Percentiles rank a stretch among this genome's conserved stretches.
Evolutionary conservation across 2,113 vertebrate species (phyloP).

Genomic region (Rhadina sibilatrix): DNA sequence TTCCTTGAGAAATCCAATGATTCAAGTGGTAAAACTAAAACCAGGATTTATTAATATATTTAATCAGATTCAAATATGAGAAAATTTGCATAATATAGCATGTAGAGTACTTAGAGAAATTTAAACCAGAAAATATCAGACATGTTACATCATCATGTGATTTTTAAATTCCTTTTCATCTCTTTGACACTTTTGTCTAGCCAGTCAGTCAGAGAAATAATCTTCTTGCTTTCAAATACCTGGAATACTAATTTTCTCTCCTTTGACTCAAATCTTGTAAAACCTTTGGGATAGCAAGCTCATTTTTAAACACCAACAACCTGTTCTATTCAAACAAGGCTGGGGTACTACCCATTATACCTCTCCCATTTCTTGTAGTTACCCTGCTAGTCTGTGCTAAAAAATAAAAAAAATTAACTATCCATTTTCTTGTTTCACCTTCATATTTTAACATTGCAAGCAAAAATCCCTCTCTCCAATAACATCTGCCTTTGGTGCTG

Average conservation of each 20-base stretch:
- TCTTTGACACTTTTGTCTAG: background rate
- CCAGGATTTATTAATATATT: background rate
- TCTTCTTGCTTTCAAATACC: background rate
- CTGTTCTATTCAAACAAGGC: background rate
- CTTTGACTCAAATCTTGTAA: background rate
- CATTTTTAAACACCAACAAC: background rate
- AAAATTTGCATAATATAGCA: background rate
- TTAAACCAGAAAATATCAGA: background rate
- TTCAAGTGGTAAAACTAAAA: background rate
- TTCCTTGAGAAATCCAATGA: background rate
- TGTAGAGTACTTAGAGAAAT: background rate
- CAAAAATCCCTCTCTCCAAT: background rate
- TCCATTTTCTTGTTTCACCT: background rate
- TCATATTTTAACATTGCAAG: background rate
- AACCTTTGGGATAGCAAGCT: background rate
- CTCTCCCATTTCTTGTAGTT: background rate
- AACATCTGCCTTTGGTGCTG: background rate
- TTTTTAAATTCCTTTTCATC: background rate
- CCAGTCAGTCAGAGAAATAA: background rate
- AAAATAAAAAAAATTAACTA: background rate
- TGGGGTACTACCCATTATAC: background rate
- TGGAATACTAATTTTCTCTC: background rate
- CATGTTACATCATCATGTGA: background rate
- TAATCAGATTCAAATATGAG: slow-evolving; percentile 1
- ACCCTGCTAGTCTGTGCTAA: background rate